Conservation (phyloP, 2,113 vertebrate genomes). For the Acrocephalus arundinaceus region DNA sequence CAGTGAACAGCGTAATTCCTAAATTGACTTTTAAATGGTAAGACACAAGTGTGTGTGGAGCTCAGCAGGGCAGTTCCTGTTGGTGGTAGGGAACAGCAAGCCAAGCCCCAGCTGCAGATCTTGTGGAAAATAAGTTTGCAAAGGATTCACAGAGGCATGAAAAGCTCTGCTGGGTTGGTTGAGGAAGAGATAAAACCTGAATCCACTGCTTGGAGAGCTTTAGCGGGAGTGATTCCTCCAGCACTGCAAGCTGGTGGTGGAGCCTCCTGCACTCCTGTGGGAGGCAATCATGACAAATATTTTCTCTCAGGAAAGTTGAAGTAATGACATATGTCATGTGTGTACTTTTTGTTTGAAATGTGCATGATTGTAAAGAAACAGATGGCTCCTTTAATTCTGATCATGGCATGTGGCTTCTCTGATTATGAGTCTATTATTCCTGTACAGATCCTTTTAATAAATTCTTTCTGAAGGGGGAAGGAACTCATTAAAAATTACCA, state of each 20-base stretch:
- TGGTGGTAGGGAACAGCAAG: not conserved
- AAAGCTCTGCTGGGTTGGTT: not conserved
- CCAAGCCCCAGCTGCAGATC: not conserved
- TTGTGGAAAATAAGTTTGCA: not conserved
- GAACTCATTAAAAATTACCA: not conserved
- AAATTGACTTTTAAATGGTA: not conserved
- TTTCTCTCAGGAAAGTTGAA: conserved; percentile 47
- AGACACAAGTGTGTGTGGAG: not conserved
- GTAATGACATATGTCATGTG: conserved; percentile 40
- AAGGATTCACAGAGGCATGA: not conserved
- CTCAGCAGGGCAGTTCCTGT: not conserved
- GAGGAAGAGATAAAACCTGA: not conserved
- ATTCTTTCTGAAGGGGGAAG: not conserved
- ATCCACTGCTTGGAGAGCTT: not conserved
- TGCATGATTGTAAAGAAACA: conserved; percentile 58
- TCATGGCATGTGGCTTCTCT: not conserved
- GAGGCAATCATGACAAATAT: conserved; percentile 40
- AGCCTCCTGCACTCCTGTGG: not conserved
- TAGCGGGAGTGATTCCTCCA: not conserved
- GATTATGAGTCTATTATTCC: not conserved
- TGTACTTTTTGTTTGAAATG: conserved; percentile 49
- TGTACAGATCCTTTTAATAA: not conserved
- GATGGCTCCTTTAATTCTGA: conserved; percentile 54
- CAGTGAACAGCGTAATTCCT: not conserved
- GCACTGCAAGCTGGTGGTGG: not conserved